A percentile compares a stretch with the other conserved stretches of the same genome.
phyloP scores from a whole-genome alignment of 2,113 vertebrate species.

The Miniopterus natalensis region DNA sequence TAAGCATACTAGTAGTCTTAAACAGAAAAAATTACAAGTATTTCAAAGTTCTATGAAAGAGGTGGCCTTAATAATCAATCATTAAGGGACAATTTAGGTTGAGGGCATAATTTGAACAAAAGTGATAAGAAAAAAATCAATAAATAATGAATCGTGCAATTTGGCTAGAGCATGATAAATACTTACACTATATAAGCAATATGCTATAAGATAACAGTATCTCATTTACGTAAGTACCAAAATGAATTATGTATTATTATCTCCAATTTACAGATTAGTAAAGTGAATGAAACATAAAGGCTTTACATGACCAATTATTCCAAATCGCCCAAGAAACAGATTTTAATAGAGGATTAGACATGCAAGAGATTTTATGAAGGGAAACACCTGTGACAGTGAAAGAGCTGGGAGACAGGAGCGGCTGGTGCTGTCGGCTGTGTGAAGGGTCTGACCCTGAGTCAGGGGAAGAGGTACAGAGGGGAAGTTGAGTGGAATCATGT shows the following conservation, averaged over 20 bases:
- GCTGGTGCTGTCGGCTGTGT: neutral
- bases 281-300: neutral
- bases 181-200: neutral
- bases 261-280: neutral
- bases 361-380: neutral
- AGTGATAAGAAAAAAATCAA: neutral
- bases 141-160: neutral
- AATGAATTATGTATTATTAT: neutral
- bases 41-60: neutral
- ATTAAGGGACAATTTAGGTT: neutral
- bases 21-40: neutral
- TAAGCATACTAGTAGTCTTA: neutral
- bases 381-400: neutral
- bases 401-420: neutral
- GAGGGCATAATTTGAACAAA: neutral
- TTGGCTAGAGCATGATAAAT: neutral
- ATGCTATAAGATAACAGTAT: neutral
- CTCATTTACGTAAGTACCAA: neutral
- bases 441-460: neutral
- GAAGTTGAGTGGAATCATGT: neutral
- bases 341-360: neutral
- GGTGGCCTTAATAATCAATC: neutral
- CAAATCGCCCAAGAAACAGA: neutral
- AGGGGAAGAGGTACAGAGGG: neutral
- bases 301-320: neutral